Evolutionary conservation across 1,140 invertebrate genomes (phyloP).

Genomic region (Pollicipes pollicipes): DNA sequence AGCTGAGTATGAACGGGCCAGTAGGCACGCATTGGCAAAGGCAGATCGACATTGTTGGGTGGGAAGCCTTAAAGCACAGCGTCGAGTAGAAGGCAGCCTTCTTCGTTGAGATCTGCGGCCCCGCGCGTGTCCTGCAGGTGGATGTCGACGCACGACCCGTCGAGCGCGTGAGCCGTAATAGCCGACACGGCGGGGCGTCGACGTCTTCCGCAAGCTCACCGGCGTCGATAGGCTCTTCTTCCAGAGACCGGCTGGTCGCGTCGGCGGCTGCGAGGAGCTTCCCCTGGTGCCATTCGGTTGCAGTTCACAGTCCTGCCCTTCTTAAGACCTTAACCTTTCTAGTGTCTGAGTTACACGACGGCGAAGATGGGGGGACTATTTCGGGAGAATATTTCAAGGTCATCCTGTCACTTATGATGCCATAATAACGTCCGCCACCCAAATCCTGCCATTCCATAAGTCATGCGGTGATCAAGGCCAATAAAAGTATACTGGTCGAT

Average conservation of each 20-base stretch:
- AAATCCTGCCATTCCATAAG: too few species aligned
- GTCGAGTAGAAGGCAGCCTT: background rate
- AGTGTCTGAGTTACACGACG: slow-evolving; percentile 14
- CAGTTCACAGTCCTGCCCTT: too few species aligned
- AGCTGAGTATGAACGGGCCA: slow-evolving; percentile 7
- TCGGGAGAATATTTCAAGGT: too few species aligned
- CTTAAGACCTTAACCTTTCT: slow-evolving; percentile 11
- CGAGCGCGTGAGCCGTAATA: background rate
- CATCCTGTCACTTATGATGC: too few species aligned
- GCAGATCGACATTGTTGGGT: background rate
- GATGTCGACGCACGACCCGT: slow-evolving; percentile 2
- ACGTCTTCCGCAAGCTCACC: background rate
- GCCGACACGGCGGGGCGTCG: background rate
- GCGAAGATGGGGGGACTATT: too few species aligned
- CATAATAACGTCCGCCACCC: too few species aligned
- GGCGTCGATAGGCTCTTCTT: slow-evolving; percentile 7
- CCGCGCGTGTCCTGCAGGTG: slow-evolving; percentile 4
- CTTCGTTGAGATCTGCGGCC: background rate
- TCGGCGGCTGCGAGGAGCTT: slow-evolving; percentile 11
- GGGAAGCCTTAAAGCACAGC: slow-evolving; percentile 7
- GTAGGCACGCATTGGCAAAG: background rate
- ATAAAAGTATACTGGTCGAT: too few species aligned
- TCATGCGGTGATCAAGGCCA: too few species aligned
- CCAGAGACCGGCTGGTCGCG: slow-evolving; percentile 7
- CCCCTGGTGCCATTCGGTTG: slow-evolving; percentile 12